Evolutionary conservation across 2,797 vertebrate species (phyloP), one percentile per base, ranked within the genome.

Genomic region (Sebastes goodei): DNA sequence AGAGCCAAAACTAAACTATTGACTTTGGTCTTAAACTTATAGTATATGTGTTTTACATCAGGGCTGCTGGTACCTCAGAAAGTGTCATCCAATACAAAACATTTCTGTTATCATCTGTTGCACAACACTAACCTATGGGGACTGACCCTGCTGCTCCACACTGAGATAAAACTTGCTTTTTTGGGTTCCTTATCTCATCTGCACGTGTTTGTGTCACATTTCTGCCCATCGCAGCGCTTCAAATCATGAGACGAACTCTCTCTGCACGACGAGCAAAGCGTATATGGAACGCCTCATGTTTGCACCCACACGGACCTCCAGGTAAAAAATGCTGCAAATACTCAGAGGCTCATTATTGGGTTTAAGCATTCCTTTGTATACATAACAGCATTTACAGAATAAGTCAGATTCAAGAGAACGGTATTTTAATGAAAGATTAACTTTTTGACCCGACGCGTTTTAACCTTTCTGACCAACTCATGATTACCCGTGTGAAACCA

Each of bases 381-480:
- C 71, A 78, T 76, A 91, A 89, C 33, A 4, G 67, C 66, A 87
- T 90, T 87, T 83, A 78, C 46, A 80, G 71, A 87, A 70, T 68
- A 76, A 88, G 71, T 82, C 80, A 71, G 71, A 86, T 56, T 86
- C 32, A 77, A 74, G 30, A 68, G 68, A 80, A 42, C 0, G 57
- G 81, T n/a, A 82, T 90, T 89, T 81, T 78, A 85, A 75, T 85
- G 15, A 85, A 81, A 75, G 73, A 88, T 82, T 71, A 86, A 71
- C 74, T 74, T 81, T 61, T 76, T 27, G 57, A 29, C 30, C 23
- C 15, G 2, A 12, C 17, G 20, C 10, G 23, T 83, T 78, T 84
- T 55, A 83, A 85, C 66, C 78, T 23, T 27, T 74, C 17, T 30
- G 14, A 78, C 11, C 1, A 21, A 14, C 4, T 57, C n/a, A 49